Evolutionary conservation across 2,888 invertebrate species (phyloP).

Genomic region (Drosophila kambysellisi): DNA sequence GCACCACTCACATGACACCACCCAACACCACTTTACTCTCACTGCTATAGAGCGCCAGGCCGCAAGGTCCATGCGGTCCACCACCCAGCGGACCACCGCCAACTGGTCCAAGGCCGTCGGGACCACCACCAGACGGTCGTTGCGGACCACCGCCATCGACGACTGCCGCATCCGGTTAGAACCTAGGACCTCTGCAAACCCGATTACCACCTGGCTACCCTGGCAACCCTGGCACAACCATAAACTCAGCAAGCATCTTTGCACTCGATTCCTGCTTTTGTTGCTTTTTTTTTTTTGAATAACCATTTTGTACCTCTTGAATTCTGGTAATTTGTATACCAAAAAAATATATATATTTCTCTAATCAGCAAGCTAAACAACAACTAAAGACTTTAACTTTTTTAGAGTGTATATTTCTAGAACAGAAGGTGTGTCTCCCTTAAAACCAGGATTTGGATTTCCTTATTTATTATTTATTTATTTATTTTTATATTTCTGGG

Average conservation of each 20-base stretch:
- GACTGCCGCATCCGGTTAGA: slow-evolving; percentile 51
- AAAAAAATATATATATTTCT: neutral
- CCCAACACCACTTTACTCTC: neutral
- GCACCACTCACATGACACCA: neutral
- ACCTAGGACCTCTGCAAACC: neutral
- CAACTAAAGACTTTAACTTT: neutral
- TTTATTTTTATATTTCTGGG: neutral
- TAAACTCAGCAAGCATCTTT: neutral
- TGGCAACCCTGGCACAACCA: neutral
- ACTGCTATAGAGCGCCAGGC: slow-evolving; percentile 41
- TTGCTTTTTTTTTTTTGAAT: neutral
- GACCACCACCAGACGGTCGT: slow-evolving; percentile 58
- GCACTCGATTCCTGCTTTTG: neutral
- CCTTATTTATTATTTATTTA: no score
- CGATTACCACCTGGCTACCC: neutral
- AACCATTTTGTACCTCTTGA: neutral
- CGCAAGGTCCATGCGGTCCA: slow-evolving; percentile 62
- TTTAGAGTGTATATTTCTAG: no score
- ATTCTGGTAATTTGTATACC: neutral
- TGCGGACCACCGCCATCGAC: slow-evolving; percentile 46
- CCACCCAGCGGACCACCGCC: slow-evolving; percentile 64
- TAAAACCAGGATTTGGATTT: neutral
- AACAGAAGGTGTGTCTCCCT: neutral
- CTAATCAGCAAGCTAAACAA: neutral
- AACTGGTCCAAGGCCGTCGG: slow-evolving; percentile 58